A percentile compares a stretch with the other conserved stretches of the same genome.
Evolutionary conservation across 2,113 vertebrate genomes (phyloP).

Genomic region (Cyanoliseus patagonus): DNA sequence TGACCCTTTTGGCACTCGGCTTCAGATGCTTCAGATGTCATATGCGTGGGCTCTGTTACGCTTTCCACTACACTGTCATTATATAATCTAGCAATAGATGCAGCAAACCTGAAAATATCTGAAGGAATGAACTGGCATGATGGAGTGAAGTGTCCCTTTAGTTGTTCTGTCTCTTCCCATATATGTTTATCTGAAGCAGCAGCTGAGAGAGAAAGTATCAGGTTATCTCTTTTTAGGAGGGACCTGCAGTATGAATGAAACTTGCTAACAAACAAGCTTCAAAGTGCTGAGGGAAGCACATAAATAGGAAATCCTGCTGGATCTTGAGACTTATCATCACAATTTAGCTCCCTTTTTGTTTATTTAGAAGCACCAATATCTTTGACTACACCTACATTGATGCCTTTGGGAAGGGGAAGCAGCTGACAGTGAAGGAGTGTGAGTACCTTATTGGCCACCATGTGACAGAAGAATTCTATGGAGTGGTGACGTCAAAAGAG

Average conservation of each 20-base stretch:
- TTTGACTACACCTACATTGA: constrained; percentile 96
- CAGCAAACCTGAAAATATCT: neutral
- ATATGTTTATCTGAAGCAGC: neutral
- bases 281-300: neutral
- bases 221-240: neutral
- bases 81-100: neutral
- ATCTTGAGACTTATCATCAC: neutral
- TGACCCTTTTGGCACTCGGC: neutral
- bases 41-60: fast-evolving
- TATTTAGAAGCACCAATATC: constrained; percentile 85
- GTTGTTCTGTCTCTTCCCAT: neutral
- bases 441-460: constrained; percentile 95
- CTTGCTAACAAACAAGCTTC: neutral
- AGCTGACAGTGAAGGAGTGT: constrained; percentile 93
- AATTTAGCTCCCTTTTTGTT: neutral
- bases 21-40: neutral
- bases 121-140: neutral
- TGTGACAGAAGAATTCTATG: constrained; percentile 92
- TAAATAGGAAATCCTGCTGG: neutral
- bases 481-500: constrained; percentile 89
- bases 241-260: neutral
- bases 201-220: neutral
- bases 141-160: neutral
- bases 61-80: neutral
- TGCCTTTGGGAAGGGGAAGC: constrained; percentile 94